Base-by-base conservation (phyloP, 2,113 vertebrate species). In the Carollia perspicillata region DNA sequence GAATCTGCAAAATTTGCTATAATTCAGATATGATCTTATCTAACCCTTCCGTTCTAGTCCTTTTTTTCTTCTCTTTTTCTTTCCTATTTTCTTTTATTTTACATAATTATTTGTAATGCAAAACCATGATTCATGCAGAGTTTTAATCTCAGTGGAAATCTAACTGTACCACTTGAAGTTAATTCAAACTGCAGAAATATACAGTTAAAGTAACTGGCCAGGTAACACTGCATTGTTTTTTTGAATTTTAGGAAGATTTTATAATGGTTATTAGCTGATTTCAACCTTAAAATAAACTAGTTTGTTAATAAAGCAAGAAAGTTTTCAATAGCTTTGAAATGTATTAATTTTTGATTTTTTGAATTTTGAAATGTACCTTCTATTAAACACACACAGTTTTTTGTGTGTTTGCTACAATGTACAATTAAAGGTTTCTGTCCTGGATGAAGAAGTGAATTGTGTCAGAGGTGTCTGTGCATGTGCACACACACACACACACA, bases 131-230 rank as follows among this genome's bases (percentile, higher is more conserved):
- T 95, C 47, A 42, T 4, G 40, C 44, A 90, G 89, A 97, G n/a
- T 93, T 96, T 97, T 97, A 94, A 97, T 92, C 75, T 97, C 97
- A 95, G 26, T 97, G 77, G 89, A 95, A 98, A 93, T 93, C 90
- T 90, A 89, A 97, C 44, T 95, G 68, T 66, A 75, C 72, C 83
- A 95, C 79, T 92, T 93, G 33, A 94, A 95, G 90, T 97, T 95
- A 97, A 97, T 65, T 97, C 93, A 74, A 95, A 72, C 84, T 86
- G 89, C 3, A 49, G 16, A 78, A 42, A 68, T 51, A 69, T 2
- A 74, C 4, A 93, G 42, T 68, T 90, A 95, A 95, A 85, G 71
- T 72, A 90, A 94, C 11, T 72, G 17, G 42, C 47, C 53, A 78
- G 40, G 77, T 42, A 75, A 87, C 95, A 53, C 18, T 81, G 17